A percentile compares a stretch with the other conserved stretches of the same genome.
Evolutionary conservation across 2,888 invertebrate species (phyloP).

Genomic region (Patella ulyssiponensis): DNA sequence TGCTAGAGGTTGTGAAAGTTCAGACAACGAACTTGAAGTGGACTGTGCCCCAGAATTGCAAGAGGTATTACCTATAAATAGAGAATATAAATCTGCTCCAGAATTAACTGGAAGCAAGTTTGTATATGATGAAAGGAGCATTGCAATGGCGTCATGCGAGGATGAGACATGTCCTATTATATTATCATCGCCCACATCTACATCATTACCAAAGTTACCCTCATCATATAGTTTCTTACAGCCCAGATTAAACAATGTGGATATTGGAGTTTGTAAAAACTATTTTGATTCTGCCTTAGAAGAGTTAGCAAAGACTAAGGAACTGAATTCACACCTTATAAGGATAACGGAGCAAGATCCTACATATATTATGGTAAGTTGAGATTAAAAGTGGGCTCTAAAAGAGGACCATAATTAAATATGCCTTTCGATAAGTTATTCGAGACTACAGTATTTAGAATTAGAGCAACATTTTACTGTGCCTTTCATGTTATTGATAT

Average conservation of each 20-base stretch:
- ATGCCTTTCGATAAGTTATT: too few relatives aligned
- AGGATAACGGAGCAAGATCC: constrained; percentile 14
- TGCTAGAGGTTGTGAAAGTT: background rate
- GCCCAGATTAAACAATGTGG: background rate
- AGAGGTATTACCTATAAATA: background rate
- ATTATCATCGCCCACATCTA: background rate
- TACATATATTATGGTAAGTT: background rate
- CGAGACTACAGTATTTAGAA: too few relatives aligned
- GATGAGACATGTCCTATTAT: background rate
- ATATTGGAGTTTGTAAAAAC: constrained; percentile 35
- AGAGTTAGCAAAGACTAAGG: constrained; percentile 43
- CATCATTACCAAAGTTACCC: background rate
- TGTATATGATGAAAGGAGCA: background rate
- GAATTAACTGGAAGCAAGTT: background rate
- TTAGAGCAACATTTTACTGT: too few relatives aligned
- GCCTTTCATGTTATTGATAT: too few relatives aligned
- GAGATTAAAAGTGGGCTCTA: too few relatives aligned
- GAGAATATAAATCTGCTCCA: background rate
- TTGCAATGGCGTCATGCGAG: background rate
- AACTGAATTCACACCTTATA: constrained; percentile 19
- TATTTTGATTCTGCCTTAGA: constrained; percentile 42
- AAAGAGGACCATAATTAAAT: too few relatives aligned
- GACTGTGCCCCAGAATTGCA: background rate
- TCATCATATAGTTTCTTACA: background rate
- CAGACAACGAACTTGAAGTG: background rate